Evolutionary conservation across 2,888 invertebrate species (phyloP).

Genomic region (Entomobrya proxima): DNA sequence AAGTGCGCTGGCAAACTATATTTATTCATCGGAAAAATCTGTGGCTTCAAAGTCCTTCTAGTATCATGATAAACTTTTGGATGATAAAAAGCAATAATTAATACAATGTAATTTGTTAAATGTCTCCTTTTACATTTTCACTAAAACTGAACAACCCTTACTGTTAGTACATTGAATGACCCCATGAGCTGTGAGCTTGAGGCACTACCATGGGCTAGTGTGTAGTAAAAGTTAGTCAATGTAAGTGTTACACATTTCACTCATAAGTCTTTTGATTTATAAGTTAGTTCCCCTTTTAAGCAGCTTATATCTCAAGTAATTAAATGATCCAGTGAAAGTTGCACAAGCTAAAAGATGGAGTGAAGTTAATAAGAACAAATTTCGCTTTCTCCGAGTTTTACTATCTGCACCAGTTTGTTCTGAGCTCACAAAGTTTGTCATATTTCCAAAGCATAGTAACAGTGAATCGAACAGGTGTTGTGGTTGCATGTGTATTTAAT

Average conservation of each 20-base stretch:
- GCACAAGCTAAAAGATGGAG: background rate
- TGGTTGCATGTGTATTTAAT: background rate
- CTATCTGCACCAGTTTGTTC: no score
- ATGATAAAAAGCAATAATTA: constrained; percentile 15
- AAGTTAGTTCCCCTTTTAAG: background rate
- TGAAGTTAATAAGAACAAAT: background rate
- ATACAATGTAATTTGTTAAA: constrained; percentile 18
- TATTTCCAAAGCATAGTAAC: background rate
- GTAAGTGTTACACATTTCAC: background rate
- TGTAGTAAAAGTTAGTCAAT: no score
- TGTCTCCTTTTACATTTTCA: constrained; percentile 1
- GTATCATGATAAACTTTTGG: constrained; percentile 8
- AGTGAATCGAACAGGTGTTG: constrained; percentile 26
- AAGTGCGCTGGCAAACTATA: no score
- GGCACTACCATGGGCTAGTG: background rate
- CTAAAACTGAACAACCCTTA: no score
- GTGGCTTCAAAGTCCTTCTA: no score
- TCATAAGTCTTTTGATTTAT: background rate
- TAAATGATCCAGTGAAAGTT: background rate
- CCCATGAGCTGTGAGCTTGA: no score
- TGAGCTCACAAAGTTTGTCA: no score
- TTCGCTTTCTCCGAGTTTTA: background rate
- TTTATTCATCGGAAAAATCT: no score
- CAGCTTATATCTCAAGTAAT: background rate
- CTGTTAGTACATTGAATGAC: no score